phyloP scores from a whole-genome alignment of 2,113 vertebrate species.

The Heterocephalus glaber region DNA sequence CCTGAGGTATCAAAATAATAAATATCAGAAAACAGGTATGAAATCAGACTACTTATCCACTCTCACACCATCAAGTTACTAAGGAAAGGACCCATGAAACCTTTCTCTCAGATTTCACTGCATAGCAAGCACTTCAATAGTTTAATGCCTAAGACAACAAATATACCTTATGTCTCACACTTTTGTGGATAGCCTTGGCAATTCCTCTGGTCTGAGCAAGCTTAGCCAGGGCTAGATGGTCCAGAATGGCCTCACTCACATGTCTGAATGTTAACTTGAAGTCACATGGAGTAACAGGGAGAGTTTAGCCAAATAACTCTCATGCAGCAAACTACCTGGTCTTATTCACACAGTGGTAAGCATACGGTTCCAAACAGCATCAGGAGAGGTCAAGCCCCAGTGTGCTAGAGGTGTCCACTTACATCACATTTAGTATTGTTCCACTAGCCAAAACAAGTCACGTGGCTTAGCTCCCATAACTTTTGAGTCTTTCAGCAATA shows the following conservation, averaged over 20 bases:
- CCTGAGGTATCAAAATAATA: neutral
- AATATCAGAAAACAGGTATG: neutral
- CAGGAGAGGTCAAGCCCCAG: neutral
- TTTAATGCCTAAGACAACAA: neutral
- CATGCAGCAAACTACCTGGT: too few species aligned
- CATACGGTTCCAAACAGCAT: neutral
- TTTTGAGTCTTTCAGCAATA: neutral
- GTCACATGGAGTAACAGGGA: neutral
- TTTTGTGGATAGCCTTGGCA: conserved; percentile 8
- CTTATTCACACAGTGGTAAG: neutral
- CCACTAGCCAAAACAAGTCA: neutral
- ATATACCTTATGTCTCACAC: neutral
- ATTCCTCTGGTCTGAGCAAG: neutral
- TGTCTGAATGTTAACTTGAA: neutral
- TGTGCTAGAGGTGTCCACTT: neutral
- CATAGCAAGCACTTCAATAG: neutral
- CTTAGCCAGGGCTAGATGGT: neutral
- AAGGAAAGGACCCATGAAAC: neutral
- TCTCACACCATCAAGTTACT: neutral
- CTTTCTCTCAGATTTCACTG: neutral
- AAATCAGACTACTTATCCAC: neutral
- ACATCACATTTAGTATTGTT: conserved; percentile 8
- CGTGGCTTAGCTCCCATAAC: neutral
- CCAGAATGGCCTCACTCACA: neutral
- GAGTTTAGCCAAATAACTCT: neutral